Evolutionary conservation across 2,797 vertebrate genomes (phyloP), one percentile per base, ranked within the genome.

Genomic region (Diplodus puntazzo): DNA sequence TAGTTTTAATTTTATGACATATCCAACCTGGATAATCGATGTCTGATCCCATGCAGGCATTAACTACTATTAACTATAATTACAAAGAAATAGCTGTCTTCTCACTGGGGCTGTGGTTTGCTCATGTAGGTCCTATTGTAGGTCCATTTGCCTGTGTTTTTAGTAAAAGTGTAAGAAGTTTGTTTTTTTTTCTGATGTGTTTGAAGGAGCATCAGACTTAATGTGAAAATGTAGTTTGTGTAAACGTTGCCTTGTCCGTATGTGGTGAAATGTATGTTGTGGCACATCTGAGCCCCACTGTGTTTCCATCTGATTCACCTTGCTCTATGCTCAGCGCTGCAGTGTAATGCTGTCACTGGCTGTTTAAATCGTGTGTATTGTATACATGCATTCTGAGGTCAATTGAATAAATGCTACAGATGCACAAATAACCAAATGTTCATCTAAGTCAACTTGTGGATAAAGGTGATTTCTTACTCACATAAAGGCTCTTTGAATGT

Each of bases 261-360:
- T 21, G 34, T 42, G 34, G 6, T 43, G 13, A 16, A 60, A 61
- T 59, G 11, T 11, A 34, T 60, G 18, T n/a, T 14, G 34, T 39
- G 4, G 5, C 57, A 39, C 57, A 25, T 57, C 11, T 58, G 16
- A 59, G 17, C 60, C 10, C 9, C 54, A 18, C 61, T 11, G 3
- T 23, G 13, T 7, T 11, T 59, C 14, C 42, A 21, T 48, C 21
- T 27, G 60, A 65, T 65, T 87, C 81, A 68, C 72, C 42, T 78
- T 52, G 23, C n/a, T 78, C 23, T n/a, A n/a, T n/a, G n/a, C n/a
- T n/a, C n/a, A 23, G 60, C 17, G 57, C 46, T 70, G 65, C 30
- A 16, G 39, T 49, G 14, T 64, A 13, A 30, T 49, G 55, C 72
- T 60, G 66, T 68, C 66, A 14, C 21, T 30, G 14, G 6, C 66